phyloP scores from a whole-genome alignment of 1,140 invertebrate genomes.

The Caenorhabditis briggsae region DNA sequence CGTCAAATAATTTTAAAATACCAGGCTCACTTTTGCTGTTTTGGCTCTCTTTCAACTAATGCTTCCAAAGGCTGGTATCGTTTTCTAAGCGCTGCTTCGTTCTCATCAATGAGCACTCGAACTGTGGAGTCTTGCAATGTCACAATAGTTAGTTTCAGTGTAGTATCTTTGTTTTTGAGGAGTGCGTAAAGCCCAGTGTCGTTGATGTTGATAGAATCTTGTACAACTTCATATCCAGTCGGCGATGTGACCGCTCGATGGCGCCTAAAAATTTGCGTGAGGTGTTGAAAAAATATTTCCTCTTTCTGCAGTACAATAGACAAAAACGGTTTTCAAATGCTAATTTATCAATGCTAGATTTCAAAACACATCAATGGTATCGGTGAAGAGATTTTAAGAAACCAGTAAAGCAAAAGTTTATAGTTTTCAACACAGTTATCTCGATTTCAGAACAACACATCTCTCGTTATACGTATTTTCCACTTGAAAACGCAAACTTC shows the following conservation, averaged over 20 bases:
- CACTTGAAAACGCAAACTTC: no score
- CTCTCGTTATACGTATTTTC: no score
- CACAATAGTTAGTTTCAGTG: constrained; percentile 64
- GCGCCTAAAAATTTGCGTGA: constrained; percentile 56
- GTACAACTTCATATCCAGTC: constrained; percentile 70
- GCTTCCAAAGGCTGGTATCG: constrained; percentile 73
- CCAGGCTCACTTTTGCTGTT: constrained; percentile 65
- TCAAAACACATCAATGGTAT: no score
- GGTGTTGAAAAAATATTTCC: constrained; percentile 29
- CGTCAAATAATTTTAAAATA: neutral
- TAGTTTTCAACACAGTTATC: no score
- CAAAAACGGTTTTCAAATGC: constrained; percentile 1
- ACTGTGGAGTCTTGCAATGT: constrained; percentile 10
- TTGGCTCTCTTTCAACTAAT: constrained; percentile 68
- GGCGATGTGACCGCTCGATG: constrained; percentile 61
- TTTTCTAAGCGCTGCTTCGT: constrained; percentile 66
- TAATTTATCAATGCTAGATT: neutral
- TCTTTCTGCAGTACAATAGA: neutral
- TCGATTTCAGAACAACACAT: no score
- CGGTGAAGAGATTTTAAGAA: no score
- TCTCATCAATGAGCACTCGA: constrained; percentile 72
- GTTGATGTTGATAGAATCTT: constrained; percentile 70
- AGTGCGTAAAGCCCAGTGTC: constrained; percentile 73
- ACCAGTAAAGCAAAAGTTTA: no score
- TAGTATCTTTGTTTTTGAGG: constrained; percentile 68